Evolutionary conservation across 2,888 invertebrate species (phyloP).

Genomic region (Carcina quercana): DNA sequence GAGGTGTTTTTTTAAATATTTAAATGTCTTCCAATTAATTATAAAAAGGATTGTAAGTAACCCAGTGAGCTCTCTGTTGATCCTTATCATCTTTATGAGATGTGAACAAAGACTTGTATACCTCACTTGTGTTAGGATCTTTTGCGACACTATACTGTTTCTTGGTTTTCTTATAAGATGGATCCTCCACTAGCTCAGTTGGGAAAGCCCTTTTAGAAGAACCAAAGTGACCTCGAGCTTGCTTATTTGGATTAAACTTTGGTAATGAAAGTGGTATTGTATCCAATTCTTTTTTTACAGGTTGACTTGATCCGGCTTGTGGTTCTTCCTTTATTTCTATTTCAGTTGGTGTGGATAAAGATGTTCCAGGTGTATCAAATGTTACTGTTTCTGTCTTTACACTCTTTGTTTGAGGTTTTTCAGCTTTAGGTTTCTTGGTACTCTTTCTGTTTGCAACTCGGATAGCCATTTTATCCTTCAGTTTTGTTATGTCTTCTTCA

Average conservation of each 20-base stretch:
- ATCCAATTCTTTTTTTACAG: slow-evolving; percentile 54
- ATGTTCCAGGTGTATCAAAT: slow-evolving; percentile 17
- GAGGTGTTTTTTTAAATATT: slow-evolving; percentile 4
- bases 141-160: slow-evolving; percentile 89
- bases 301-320: slow-evolving; percentile 44
- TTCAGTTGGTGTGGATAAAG: slow-evolving; percentile 17
- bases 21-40: slow-evolving; percentile 78
- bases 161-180: slow-evolving; percentile 84
- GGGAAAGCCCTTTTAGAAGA: slow-evolving; percentile 54
- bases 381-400: slow-evolving; percentile 32
- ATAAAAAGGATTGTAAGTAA: slow-evolving; percentile 97
- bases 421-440: slow-evolving; percentile 74
- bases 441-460: slow-evolving; percentile 80
- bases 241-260: slow-evolving; percentile 59
- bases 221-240: slow-evolving; percentile 57
- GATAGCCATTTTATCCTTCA: slow-evolving; percentile 78
- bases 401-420: slow-evolving; percentile 33
- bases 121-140: slow-evolving; percentile 92
- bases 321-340: slow-evolving; percentile 55
- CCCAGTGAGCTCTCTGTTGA: slow-evolving; percentile 95
- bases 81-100: slow-evolving; percentile 89
- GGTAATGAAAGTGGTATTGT: slow-evolving; percentile 61
- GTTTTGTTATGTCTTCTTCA: slow-evolving; percentile 82
- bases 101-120: slow-evolving; percentile 96
- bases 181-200: slow-evolving; percentile 70